These are phyloP conservation scores for Meles meles DNA, from an alignment of 2,113 vertebrate genomes.

Conservation along the genomic window DNA sequence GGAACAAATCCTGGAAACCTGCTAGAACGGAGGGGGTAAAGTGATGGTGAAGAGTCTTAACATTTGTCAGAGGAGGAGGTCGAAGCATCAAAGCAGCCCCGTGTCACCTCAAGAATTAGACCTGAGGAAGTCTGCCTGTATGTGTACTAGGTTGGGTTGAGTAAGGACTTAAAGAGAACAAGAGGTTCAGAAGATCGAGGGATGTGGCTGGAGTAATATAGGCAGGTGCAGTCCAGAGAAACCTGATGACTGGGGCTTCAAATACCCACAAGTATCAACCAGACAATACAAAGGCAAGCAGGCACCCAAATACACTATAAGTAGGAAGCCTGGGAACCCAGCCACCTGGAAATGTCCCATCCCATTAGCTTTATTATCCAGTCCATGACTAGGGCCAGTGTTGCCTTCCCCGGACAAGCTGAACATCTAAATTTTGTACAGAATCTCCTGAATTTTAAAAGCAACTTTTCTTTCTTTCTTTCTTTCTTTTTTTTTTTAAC, in stretches of 20 bases:
- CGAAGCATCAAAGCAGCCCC: background rate
- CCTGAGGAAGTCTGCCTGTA: background rate
- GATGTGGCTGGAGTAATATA: background rate
- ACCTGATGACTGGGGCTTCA: background rate
- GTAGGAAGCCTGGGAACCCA: background rate
- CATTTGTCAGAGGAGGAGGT: background rate
- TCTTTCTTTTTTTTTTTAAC: too few relatives aligned
- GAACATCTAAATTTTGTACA: background rate
- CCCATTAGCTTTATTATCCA: background rate
- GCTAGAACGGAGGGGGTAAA: background rate
- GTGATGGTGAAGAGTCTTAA: background rate
- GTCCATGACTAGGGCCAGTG: background rate
- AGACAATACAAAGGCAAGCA: background rate
- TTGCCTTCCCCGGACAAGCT: background rate
- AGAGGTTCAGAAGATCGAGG: background rate
- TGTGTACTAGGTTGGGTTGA: background rate
- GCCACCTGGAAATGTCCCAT: background rate
- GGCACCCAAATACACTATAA: rapidly evolving
- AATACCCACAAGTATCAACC: background rate
- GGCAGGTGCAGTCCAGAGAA: background rate
- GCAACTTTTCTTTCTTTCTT: background rate
- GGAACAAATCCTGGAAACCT: background rate
- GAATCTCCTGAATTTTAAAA: constrained; percentile 14
- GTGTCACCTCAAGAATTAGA: background rate
- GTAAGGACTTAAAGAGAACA: background rate